Conservation (phyloP, 2,113 vertebrate genomes). For the Pterocles orientalis region DNA sequence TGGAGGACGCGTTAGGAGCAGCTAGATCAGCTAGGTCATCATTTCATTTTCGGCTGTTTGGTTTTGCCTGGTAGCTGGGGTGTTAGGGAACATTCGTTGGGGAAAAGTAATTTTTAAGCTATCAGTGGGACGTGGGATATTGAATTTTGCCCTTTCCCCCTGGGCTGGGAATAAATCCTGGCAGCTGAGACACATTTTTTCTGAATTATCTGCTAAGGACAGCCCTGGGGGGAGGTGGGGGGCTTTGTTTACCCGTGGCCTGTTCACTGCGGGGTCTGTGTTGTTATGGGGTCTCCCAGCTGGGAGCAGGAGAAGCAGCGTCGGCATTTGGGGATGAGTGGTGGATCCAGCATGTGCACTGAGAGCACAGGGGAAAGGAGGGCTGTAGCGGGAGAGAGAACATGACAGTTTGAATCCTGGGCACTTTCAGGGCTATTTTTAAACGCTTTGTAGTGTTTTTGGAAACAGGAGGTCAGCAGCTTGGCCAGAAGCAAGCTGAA, state of each 20-base stretch:
- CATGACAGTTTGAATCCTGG: neutral
- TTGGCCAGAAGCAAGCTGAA: neutral
- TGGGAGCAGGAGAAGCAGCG: neutral
- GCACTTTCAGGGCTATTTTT: neutral
- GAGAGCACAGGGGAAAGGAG: neutral
- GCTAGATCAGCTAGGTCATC: rapidly evolving
- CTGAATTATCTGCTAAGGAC: neutral
- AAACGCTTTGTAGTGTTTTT: neutral
- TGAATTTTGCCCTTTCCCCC: neutral
- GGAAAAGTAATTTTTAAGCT: neutral
- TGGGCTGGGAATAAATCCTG: neutral
- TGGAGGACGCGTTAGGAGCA: neutral
- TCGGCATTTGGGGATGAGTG: neutral
- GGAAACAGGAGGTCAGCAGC: neutral
- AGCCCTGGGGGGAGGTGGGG: neutral
- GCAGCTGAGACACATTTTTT: neutral
- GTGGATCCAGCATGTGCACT: rapidly evolving
- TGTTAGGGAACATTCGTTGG: rapidly evolving
- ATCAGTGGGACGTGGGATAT: neutral
- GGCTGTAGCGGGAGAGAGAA: neutral
- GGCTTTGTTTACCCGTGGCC: neutral
- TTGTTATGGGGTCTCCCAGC: neutral
- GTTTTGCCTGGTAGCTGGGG: neutral
- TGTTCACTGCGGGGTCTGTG: neutral
- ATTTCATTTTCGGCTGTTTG: neutral